Base-by-base conservation (phyloP, 2,888 invertebrate genomes). In the Lutraria lutraria region DNA sequence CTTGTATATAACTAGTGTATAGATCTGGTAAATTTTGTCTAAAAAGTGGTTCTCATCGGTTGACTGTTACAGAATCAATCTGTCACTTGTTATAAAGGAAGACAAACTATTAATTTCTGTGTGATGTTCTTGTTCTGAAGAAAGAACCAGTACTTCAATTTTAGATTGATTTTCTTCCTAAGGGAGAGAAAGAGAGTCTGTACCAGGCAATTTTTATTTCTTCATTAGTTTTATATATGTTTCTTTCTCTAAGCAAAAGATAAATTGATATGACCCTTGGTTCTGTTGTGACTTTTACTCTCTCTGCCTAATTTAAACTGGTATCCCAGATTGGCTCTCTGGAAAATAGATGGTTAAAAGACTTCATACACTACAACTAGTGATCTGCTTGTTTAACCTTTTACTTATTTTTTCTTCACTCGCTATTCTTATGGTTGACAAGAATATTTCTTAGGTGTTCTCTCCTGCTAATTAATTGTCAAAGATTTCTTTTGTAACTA, bases 31-130 rank as follows among this genome's bases (percentile, higher is more conserved):
- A 68, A 13, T 68, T 68, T 68, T 68, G 25, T 68, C 63, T n/a
- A 25, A 68, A 68, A 68, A 25, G 25, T n/a, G 13, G 25, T 68
- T 31, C 34, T 25, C 76, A 76, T 34, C 34, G 31, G 25, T 25
- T 76, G 76, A 31, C 34, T 76, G 76, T 68, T 68, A 68, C 63
- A 12, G 25, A 31, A 76, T 31, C 34, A 76, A 34, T 76, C 31
- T 34, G 76, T 76, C 76, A 76, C 19, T 34, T 8, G 76, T 68
- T 68, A 68, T 68, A 12, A 25, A 68, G 25, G 76, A 76, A 31
- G 76, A 76, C 76, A 76, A 76, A 76, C 76, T 76, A 76, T 76
- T 76, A 76, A 76, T 76, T 76, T 76, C 76, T 76, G 25, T 34
- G 31, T 76, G 31, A 34, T 76, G 34, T 76, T 76, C 34, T 76